Evolutionary conservation across 2,888 invertebrate genomes (phyloP).

Genomic region (Aspidiotus destructor): DNA sequence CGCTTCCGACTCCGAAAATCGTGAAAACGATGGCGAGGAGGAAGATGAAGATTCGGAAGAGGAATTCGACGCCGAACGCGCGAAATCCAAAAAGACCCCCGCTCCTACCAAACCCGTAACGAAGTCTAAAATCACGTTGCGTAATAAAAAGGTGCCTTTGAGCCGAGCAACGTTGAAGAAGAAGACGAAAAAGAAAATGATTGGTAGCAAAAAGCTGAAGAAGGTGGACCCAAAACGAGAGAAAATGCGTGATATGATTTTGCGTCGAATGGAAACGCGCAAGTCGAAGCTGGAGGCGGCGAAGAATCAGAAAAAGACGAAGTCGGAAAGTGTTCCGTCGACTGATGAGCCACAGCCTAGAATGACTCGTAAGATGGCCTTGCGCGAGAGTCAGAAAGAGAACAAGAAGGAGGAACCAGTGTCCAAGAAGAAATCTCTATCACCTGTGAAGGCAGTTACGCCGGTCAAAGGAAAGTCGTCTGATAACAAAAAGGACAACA

Average conservation of each 20-base stretch:
- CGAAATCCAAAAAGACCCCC: not conserved
- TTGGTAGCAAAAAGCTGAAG: conserved; percentile 5
- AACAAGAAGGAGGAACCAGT: not conserved
- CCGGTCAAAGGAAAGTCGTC: not conserved
- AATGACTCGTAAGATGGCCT: conserved; percentile 21
- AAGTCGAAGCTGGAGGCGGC: conserved; percentile 16
- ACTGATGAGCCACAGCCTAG: conserved; percentile 8
- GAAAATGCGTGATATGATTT: conserved; percentile 20
- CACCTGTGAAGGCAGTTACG: not conserved
- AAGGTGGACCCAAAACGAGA: conserved; percentile 15
- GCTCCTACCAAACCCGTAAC: too few relatives aligned
- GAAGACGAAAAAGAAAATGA: conserved; percentile 24
- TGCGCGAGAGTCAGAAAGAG: conserved; percentile 19
- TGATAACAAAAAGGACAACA: not conserved
- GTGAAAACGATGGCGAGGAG: not conserved
- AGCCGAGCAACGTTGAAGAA: not conserved
- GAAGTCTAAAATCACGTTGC: too few relatives aligned
- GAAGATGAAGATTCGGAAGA: not conserved
- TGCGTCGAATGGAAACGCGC: conserved; percentile 22
- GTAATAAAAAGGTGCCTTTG: too few relatives aligned
- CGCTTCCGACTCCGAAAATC: not conserved
- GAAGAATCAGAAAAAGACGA: not conserved
- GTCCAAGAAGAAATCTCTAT: not conserved
- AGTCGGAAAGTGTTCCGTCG: not conserved
- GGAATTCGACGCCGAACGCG: not conserved